Percentiles rank a stretch among this genome's conserved stretches.
phyloP scores from a whole-genome alignment of 1,140 invertebrate genomes.

The Maconellicoccus hirsutus region DNA sequence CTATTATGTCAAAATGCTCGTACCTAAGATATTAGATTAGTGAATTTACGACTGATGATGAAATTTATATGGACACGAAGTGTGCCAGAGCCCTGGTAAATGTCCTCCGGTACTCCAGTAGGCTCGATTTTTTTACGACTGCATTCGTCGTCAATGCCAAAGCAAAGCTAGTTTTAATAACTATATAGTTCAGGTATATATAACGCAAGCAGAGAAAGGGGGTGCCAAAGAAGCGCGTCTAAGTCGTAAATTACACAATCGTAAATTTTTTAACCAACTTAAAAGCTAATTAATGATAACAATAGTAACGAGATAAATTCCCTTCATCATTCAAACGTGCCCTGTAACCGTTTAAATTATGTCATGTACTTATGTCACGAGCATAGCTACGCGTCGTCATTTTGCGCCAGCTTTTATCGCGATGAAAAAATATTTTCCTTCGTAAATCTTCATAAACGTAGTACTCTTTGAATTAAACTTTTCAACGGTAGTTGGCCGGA shows the following conservation, averaged over 20 bases:
- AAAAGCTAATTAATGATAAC: background rate
- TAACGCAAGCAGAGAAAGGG: too few relatives aligned
- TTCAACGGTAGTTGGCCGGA: background rate
- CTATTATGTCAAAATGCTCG: background rate
- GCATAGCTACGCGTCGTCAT: background rate
- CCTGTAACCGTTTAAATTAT: background rate
- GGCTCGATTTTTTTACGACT: background rate
- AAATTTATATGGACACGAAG: background rate
- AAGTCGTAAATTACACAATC: background rate
- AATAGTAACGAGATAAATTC: background rate
- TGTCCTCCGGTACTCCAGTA: background rate
- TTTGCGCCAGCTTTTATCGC: background rate
- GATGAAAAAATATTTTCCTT: constrained; percentile 5
- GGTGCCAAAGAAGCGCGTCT: too few relatives aligned
- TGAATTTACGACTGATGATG: background rate
- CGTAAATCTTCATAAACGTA: background rate
- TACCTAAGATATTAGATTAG: background rate
- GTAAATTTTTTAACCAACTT: background rate
- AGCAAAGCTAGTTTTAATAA: too few relatives aligned
- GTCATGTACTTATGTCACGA: background rate
- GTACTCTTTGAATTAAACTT: background rate
- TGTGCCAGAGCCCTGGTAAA: background rate
- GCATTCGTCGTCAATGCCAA: background rate
- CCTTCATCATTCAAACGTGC: background rate
- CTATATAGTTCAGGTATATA: too few relatives aligned